These are phyloP conservation scores for Sipha flava DNA, from an alignment of 1,140 invertebrate genomes.

Conservation along the genomic window DNA sequence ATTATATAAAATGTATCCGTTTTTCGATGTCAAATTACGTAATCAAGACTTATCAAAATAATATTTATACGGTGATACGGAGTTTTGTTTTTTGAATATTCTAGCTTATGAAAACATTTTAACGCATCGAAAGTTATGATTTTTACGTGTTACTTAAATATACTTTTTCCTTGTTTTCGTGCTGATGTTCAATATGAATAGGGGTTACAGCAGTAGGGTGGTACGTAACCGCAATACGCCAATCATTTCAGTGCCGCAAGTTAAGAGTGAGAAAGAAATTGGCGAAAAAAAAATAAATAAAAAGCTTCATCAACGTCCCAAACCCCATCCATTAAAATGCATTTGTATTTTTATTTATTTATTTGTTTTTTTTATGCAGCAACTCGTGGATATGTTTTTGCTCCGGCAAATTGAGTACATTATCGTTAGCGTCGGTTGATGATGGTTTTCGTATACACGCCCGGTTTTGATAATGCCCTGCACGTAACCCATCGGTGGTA, in stretches of 20 bases:
- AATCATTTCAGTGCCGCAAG: not conserved
- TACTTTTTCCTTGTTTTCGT: not conserved
- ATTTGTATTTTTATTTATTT: not conserved
- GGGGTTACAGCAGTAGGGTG: too few relatives aligned
- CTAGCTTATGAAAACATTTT: too few relatives aligned
- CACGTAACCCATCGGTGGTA: not conserved
- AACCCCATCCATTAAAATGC: not conserved
- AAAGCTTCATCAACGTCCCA: not conserved
- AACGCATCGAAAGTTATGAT: too few relatives aligned
- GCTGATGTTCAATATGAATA: too few relatives aligned
- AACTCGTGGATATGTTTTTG: not conserved
- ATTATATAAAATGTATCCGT: too few relatives aligned
- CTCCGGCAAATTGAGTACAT: conserved; percentile 1
- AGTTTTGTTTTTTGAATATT: too few relatives aligned
- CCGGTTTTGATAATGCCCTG: not conserved
- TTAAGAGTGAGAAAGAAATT: not conserved
- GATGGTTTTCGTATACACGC: conserved; percentile 3
- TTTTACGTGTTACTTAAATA: too few relatives aligned
- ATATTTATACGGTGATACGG: too few relatives aligned
- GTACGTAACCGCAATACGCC: not conserved
- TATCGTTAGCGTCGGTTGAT: conserved; percentile 4
- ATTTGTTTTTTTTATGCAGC: not conserved
- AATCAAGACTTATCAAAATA: too few relatives aligned
- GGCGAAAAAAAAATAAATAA: not conserved
- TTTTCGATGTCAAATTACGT: too few relatives aligned